Base-by-base conservation (phyloP, 2,113 vertebrate species). In the Prunella fulvescens region DNA sequence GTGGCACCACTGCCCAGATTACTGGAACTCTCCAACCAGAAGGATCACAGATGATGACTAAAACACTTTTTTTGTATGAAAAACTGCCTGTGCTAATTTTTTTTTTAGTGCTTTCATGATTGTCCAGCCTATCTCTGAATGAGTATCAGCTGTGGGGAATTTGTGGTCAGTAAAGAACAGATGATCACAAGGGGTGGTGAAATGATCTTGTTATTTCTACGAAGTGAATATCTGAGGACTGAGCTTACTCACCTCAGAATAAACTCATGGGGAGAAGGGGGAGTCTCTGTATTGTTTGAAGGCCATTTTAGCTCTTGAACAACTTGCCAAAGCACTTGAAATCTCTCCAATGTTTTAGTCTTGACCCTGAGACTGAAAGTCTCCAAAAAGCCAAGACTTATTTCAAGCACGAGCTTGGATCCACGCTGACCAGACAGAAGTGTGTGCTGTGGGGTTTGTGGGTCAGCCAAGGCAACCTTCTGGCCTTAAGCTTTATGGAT, bases 41-140 rank as follows among this genome's bases (percentile, higher is more conserved):
- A 71, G 76, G 88, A 92, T 58, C 82, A 56, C 85, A 88, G 88
- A 94, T 90, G 92, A 92, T 95, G 95, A 96, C 92, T 93, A 94
- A 94, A 35, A 44, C 11, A 12, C 42, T 86, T 80, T 81, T 66
- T 72, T 73, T 17, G 2, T 48, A 20, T 33, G 65, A 94, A 93
- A 95, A 96, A 74, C 88, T 67, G 69, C 93, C 69, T 71, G 44
- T 81, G 88, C 76, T 95, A n/a, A 48, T 37, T 89, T 61, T 56
- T 70, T 70, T 77, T 67, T 24, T 12, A 22, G n/a, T 90, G 70
- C 86, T 94, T 92, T 96, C 57, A 50, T 94, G 86, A 2, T 45
- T 96, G 92, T 90, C 88, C 94, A 95, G 93, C 3, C 0, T 84
- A 86, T 93, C 76, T 88, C 53, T 76, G 90, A 88, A 91, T 91